phyloP scores from a whole-genome alignment of 2,113 vertebrate genomes.

The Lophotis ruficrista region DNA sequence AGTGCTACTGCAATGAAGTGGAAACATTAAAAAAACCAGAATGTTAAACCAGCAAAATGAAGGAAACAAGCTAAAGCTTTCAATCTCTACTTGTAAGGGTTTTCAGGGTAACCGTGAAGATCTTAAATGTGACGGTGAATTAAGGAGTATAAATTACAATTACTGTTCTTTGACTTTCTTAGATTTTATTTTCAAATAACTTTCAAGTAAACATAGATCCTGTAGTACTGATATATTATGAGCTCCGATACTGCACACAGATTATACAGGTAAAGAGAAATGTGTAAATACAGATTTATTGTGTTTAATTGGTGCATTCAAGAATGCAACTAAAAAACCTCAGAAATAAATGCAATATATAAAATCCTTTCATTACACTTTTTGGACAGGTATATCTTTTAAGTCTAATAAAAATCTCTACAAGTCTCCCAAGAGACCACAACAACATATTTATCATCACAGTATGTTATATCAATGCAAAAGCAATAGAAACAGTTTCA shows the following conservation, averaged over 20 bases:
- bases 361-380: not conserved
- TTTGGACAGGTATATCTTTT: not conserved
- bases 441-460: not conserved
- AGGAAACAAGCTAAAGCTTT: not conserved
- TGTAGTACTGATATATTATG: not conserved
- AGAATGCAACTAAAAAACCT: not conserved
- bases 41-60: not conserved
- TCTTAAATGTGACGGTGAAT: not conserved
- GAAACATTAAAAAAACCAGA: not conserved
- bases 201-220: not conserved
- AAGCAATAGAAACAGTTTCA: not conserved
- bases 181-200: not conserved
- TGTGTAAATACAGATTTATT: not conserved
- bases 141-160: not conserved
- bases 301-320: not conserved
- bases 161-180: not conserved
- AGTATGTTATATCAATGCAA: not conserved
- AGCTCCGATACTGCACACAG: not conserved
- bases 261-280: not conserved
- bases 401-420: not conserved
- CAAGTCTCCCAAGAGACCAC: not conserved
- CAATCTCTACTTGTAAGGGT: not conserved
- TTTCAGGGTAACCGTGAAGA: not conserved
- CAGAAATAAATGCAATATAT: not conserved
- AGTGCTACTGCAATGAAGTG: not conserved